phyloP scores from a whole-genome alignment of 2,888 invertebrate genomes.

The Branchellion lobata region DNA sequence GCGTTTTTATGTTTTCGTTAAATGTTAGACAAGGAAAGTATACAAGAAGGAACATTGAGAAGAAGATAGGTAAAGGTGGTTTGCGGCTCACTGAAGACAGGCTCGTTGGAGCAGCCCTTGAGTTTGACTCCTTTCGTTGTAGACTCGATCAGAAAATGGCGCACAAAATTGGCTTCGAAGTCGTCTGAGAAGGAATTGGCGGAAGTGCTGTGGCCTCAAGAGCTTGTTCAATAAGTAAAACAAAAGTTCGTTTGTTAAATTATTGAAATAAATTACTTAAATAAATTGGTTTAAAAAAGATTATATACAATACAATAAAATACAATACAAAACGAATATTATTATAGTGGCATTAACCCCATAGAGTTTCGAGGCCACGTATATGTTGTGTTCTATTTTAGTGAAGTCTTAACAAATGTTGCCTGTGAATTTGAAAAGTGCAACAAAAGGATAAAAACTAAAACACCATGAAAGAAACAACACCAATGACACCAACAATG shows the following conservation, averaged over 20 bases:
- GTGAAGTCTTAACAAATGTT: too few relatives aligned
- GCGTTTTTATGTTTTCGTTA: neutral
- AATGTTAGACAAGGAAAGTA: neutral
- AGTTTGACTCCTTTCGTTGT: slow-evolving; percentile 90
- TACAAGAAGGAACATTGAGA: neutral
- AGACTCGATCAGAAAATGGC: slow-evolving; percentile 97
- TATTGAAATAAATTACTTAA: neutral
- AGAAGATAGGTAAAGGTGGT: neutral
- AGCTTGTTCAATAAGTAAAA: too few relatives aligned
- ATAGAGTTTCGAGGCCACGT: too few relatives aligned
- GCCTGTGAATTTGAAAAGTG: too few relatives aligned
- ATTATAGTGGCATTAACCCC: too few relatives aligned
- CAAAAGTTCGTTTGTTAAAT: too few relatives aligned
- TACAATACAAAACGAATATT: neutral
- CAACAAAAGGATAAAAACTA: too few relatives aligned
- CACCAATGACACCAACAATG: too few relatives aligned
- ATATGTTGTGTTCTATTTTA: too few relatives aligned
- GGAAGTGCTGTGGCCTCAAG: neutral
- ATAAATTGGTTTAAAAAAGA: neutral
- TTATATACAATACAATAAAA: neutral
- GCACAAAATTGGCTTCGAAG: slow-evolving; percentile 74
- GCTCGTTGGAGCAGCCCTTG: slow-evolving; percentile 92
- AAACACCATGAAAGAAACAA: too few relatives aligned
- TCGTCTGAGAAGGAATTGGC: slow-evolving; percentile 49
- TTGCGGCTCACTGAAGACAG: slow-evolving; percentile 79